Conservation (phyloP, 2,797 vertebrate genomes). For the Odontamblyopus rebecca region DNA sequence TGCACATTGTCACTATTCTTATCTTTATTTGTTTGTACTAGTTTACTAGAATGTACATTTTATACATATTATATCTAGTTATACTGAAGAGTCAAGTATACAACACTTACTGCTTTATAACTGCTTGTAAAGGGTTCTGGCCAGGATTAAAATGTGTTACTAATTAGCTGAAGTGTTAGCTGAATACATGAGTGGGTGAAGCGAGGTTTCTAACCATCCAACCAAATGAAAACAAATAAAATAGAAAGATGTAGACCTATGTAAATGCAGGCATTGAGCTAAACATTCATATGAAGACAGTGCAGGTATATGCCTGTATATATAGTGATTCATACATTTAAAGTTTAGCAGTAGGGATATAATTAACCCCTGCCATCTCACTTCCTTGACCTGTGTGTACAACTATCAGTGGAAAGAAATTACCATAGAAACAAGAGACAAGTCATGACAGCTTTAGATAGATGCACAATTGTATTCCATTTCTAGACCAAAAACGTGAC, state of each 20-base stretch:
- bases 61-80: not conserved
- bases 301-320: not conserved
- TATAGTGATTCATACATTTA: not conserved
- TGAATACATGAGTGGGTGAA: not conserved
- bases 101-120: not conserved
- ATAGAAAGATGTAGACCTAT: not conserved
- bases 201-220: not conserved
- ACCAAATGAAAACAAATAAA: not conserved
- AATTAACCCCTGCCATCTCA: constrained; percentile 31
- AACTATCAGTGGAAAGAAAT: constrained; percentile 14
- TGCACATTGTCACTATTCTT: not conserved
- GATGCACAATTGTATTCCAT: not conserved
- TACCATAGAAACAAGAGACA: constrained; percentile 41
- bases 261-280: not conserved
- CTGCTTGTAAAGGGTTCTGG: not conserved
- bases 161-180: not conserved
- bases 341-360: not conserved
- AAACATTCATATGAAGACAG: not conserved
- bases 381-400: constrained; percentile 1
- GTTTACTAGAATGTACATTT: not conserved
- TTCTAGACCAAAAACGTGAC: not conserved
- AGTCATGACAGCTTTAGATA: not conserved
- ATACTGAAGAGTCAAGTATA: not conserved
- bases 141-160: not conserved
- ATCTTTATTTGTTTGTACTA: not conserved